phyloP scores from a whole-genome alignment of 2,888 invertebrate species.

The Drosophila nigritarsus region DNA sequence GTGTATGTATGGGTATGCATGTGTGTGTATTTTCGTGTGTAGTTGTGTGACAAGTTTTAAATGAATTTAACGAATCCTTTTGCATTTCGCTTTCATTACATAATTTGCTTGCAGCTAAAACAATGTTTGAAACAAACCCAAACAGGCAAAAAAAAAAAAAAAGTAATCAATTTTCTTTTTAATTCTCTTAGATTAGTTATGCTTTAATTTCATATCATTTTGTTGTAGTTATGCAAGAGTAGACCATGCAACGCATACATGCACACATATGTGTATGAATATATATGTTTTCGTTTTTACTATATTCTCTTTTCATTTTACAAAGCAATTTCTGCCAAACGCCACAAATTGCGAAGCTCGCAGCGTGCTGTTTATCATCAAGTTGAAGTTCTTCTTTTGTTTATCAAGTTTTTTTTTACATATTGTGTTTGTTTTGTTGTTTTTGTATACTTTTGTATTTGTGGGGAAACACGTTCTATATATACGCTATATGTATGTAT shows the following conservation, averaged over 20 bases:
- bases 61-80: conserved; percentile 63
- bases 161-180: conserved; percentile 42
- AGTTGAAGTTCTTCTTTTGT: conserved; percentile 25
- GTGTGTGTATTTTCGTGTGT: conserved; percentile 34
- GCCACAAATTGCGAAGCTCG: conserved; percentile 1
- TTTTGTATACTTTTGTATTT: conserved; percentile 52
- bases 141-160: conserved; percentile 66
- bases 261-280: conserved; percentile 32
- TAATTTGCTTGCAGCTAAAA: conserved; percentile 80
- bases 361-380: conserved; percentile 36
- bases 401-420: conserved; percentile 69
- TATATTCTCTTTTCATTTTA: conserved; percentile 56
- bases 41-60: conserved; percentile 53
- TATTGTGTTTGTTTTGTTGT: conserved; percentile 49
- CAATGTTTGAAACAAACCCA: conserved; percentile 74
- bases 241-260: conserved; percentile 48
- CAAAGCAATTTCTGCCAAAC: conserved; percentile 59
- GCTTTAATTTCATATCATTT: conserved; percentile 60
- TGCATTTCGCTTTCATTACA: conserved; percentile 57
- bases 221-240: conserved; percentile 49
- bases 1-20: conserved; percentile 33
- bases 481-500: conserved; percentile 34
- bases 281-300: conserved; percentile 16
- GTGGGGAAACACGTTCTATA: conserved; percentile 55
- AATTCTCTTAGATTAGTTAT: conserved; percentile 52